phyloP scores from a whole-genome alignment of 2,888 invertebrate species.

The Amblyjoppa proteus region DNA sequence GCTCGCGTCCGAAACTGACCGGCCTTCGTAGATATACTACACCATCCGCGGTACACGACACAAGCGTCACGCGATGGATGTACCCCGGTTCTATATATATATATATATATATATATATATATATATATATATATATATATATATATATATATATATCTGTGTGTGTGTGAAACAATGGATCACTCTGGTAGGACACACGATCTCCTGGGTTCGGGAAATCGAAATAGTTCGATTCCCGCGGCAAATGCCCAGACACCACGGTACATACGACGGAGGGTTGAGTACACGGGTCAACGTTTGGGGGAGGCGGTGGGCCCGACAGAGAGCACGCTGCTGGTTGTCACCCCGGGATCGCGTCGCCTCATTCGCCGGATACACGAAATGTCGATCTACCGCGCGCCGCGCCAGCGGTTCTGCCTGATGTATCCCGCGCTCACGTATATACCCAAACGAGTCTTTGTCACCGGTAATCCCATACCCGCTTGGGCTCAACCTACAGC shows the following conservation, averaged over 20 bases:
- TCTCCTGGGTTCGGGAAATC: constrained; percentile 72
- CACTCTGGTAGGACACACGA: constrained; percentile 74
- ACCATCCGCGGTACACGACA: constrained; percentile 25
- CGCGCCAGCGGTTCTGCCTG: constrained; percentile 54
- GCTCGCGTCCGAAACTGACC: constrained; percentile 51
- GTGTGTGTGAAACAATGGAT: constrained; percentile 73
- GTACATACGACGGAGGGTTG: constrained; percentile 61
- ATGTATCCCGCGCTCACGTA: constrained; percentile 61
- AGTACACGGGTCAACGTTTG: constrained; percentile 61
- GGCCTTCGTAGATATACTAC: constrained; percentile 51
- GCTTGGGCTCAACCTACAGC: constrained; percentile 42
- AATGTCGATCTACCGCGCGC: constrained; percentile 44
- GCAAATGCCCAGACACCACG: constrained; percentile 49
- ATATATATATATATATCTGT: too few species aligned
- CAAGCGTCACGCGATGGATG: neutral
- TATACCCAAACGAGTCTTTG: constrained; percentile 63
- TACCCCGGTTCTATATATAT: constrained; percentile 10
- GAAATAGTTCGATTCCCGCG: constrained; percentile 72
- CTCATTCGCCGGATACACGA: constrained; percentile 65
- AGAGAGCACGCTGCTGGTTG: constrained; percentile 51
- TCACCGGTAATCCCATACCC: constrained; percentile 59
- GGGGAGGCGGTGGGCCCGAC: constrained; percentile 16
- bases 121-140: too few species aligned
- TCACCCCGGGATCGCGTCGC: constrained; percentile 50
- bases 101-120: too few species aligned